Evolutionary conservation across 1,140 invertebrate species (phyloP).

Genomic region (Agraylea sexmaculata): DNA sequence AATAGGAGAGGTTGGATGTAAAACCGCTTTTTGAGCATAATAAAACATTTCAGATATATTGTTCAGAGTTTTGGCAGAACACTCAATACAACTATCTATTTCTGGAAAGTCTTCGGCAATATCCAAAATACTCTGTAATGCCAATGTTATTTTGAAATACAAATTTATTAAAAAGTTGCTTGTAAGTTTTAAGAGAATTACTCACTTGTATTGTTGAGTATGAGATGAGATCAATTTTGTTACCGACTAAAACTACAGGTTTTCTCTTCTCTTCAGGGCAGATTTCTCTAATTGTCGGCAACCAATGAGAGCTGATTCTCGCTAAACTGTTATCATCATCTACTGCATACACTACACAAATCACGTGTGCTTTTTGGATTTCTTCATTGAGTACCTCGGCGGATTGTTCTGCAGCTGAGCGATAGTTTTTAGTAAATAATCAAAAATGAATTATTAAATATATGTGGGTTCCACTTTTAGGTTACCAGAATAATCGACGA

Average conservation of each 20-base stretch:
- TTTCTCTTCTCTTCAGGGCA: constrained; percentile 59
- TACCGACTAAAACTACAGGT: constrained; percentile 93
- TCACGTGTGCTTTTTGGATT: constrained; percentile 88
- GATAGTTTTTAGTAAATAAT: constrained; percentile 2
- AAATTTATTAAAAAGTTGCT: too few relatives aligned
- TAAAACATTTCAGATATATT: constrained; percentile 99
- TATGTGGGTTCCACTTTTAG: neutral
- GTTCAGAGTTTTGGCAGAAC: constrained; percentile 93
- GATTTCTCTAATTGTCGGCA: constrained; percentile 76
- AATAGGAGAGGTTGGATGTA: constrained; percentile 93
- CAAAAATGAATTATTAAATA: constrained; percentile 4
- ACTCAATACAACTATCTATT: constrained; percentile 99
- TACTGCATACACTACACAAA: constrained; percentile 95
- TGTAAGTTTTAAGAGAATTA: too few relatives aligned
- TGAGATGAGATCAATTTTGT: constrained; percentile 94
- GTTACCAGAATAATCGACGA: constrained; percentile 91
- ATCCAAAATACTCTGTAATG: constrained; percentile 72
- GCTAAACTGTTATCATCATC: constrained; percentile 86
- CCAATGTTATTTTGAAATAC: too few relatives aligned
- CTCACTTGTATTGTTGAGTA: constrained; percentile 87
- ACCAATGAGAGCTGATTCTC: constrained; percentile 83
- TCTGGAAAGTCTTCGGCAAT: constrained; percentile 97
- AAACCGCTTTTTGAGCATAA: constrained; percentile 97
- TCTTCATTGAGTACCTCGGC: constrained; percentile 79
- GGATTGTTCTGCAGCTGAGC: constrained; percentile 70